Percentiles rank a stretch among this genome's conserved stretches.
Evolutionary conservation across 2,797 vertebrate species (phyloP).

Genomic region (Echeneis naucrates): DNA sequence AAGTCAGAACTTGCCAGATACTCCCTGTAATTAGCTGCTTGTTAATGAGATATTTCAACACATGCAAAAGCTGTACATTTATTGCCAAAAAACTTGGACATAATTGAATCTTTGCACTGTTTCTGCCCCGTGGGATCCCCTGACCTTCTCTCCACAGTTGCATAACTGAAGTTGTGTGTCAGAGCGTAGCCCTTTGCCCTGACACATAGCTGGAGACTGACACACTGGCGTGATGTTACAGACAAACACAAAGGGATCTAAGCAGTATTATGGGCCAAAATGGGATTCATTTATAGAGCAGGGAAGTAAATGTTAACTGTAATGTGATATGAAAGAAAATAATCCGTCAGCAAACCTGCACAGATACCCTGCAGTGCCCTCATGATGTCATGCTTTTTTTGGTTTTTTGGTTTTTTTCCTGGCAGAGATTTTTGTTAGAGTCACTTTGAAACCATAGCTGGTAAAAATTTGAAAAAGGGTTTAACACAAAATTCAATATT

Average conservation of each 20-base stretch:
- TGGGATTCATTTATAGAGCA: slow-evolving; percentile 31
- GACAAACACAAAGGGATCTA: slow-evolving; percentile 40
- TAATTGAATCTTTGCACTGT: slow-evolving; percentile 8
- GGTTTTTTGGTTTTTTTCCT: too few species aligned
- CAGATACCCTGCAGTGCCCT: too few species aligned
- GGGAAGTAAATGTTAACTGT: slow-evolving; percentile 1
- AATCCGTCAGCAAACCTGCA: too few species aligned
- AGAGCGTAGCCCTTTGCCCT: background rate
- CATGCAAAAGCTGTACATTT: background rate
- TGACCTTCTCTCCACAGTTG: slow-evolving; percentile 56
- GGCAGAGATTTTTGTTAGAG: background rate
- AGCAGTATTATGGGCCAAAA: slow-evolving; percentile 29
- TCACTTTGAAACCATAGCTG: background rate
- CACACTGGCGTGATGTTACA: slow-evolving; percentile 18
- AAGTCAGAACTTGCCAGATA: background rate
- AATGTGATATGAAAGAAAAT: slow-evolving; percentile 23
- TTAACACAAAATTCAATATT: too few species aligned
- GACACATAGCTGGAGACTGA: slow-evolving; percentile 10
- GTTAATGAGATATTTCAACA: slow-evolving; percentile 11
- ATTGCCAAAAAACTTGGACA: background rate
- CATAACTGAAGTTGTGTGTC: slow-evolving; percentile 52
- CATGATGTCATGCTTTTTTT: too few species aligned
- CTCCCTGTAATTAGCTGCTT: background rate
- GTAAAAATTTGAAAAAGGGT: background rate
- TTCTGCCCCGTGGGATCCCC: slow-evolving; percentile 48